A percentile compares a stretch with the other conserved stretches of the same genome.
phyloP scores from a whole-genome alignment of 2,888 invertebrate species.

The Drosophila meridionalis region DNA sequence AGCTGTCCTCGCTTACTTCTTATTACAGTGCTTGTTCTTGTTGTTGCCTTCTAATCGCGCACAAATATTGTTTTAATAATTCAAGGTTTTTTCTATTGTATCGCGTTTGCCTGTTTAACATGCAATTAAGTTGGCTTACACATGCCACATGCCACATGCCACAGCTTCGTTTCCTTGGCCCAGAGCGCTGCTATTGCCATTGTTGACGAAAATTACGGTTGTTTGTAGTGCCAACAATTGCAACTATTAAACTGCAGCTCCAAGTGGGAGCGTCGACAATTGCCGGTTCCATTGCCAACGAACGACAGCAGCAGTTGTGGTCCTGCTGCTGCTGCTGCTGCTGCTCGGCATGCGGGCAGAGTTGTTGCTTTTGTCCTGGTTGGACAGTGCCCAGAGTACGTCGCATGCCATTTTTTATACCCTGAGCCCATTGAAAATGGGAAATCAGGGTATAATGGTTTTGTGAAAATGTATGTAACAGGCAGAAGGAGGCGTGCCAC shows the following conservation, averaged over 20 bases:
- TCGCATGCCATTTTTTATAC: slow-evolving; percentile 19
- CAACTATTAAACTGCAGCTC: slow-evolving; percentile 53
- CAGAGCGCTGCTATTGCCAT: slow-evolving; percentile 15
- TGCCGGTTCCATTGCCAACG: slow-evolving; percentile 48
- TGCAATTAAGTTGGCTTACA: slow-evolving; percentile 67
- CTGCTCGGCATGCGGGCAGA: slow-evolving; percentile 1
- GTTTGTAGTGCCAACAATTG: slow-evolving; percentile 71
- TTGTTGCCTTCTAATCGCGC: slow-evolving; percentile 47
- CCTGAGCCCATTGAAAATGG: no score
- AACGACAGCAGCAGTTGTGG: slow-evolving; percentile 12
- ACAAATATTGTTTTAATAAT: slow-evolving; percentile 76
- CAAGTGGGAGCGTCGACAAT: slow-evolving; percentile 40
- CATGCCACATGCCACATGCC: slow-evolving; percentile 37
- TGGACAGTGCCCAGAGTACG: slow-evolving; percentile 20
- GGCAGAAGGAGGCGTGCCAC: no score
- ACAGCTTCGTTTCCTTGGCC: slow-evolving; percentile 8
- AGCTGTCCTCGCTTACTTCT: neutral
- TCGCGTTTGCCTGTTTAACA: slow-evolving; percentile 57
- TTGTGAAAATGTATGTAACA: no score
- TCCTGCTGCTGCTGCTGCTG: slow-evolving; percentile 3
- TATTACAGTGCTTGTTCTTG: neutral
- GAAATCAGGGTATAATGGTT: no score
- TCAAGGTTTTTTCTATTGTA: slow-evolving; percentile 46
- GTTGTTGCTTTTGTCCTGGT: slow-evolving; percentile 22
- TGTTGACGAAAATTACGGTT: slow-evolving; percentile 68